phyloP scores from a whole-genome alignment of 2,113 vertebrate genomes.

The Empidonax alnorum region DNA sequence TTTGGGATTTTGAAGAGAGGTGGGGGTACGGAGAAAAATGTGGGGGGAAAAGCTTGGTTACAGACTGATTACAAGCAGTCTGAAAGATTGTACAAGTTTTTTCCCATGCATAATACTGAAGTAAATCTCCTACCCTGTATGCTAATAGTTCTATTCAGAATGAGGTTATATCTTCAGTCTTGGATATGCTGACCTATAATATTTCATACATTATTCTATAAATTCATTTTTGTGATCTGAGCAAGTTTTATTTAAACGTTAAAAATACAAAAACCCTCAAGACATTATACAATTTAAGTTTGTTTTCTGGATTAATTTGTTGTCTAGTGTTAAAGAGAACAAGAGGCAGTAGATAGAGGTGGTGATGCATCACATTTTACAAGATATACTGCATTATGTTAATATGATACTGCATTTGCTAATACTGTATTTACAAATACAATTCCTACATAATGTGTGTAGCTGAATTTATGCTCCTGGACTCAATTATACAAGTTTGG shows the following conservation, averaged over 20 bases:
- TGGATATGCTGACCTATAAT: neutral
- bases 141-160: neutral
- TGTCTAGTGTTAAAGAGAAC: neutral
- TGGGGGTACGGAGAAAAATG: neutral
- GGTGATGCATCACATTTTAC: neutral
- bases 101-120: neutral
- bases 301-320: neutral
- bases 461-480: neutral
- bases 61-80: neutral
- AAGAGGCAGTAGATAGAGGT: neutral
- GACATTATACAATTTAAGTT: neutral
- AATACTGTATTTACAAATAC: neutral
- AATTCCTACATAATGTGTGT: neutral
- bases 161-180: neutral
- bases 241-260: neutral
- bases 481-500: neutral
- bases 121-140: neutral
- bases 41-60: neutral
- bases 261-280: neutral
- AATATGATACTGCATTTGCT: neutral
- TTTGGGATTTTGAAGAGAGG: neutral
- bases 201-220: neutral
- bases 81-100: neutral
- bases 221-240: neutral
- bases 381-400: neutral